Evolutionary conservation across 2,888 invertebrate species (phyloP).

Genomic region (Lysandra coridon): DNA sequence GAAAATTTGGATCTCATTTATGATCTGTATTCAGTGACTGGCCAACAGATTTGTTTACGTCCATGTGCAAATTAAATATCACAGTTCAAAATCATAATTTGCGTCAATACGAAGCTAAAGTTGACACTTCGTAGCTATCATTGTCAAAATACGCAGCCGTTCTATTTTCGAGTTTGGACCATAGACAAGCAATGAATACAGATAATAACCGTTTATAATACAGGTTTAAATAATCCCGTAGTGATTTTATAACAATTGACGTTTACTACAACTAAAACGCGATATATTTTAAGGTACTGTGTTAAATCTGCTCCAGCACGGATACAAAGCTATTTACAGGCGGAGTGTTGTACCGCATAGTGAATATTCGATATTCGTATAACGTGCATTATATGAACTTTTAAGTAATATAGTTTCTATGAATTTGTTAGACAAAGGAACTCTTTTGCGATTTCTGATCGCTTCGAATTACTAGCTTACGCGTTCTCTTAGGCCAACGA

Average conservation of each 20-base stretch:
- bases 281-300: constrained; percentile 37
- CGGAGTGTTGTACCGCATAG: constrained; percentile 40
- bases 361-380: constrained; percentile 17
- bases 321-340: constrained; percentile 49
- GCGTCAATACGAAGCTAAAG: not conserved
- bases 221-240: constrained; percentile 26
- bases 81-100: constrained; percentile 24
- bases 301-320: constrained; percentile 31
- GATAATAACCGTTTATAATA: constrained; percentile 33
- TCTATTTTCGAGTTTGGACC: constrained; percentile 30
- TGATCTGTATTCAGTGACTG: constrained; percentile 44
- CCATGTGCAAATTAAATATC: constrained; percentile 8
- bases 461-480: not conserved
- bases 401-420: constrained; percentile 32
- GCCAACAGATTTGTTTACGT: constrained; percentile 33
- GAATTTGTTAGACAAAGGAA: constrained; percentile 36
- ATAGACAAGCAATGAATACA: constrained; percentile 44
- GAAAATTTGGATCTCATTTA: constrained; percentile 38
- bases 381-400: constrained; percentile 37
- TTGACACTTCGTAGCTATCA: not conserved
- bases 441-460: constrained; percentile 32
- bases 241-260: constrained; percentile 48
- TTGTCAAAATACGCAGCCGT: constrained; percentile 14
- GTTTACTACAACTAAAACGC: constrained; percentile 42
- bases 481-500: constrained; percentile 10